Evolutionary conservation across 2,888 invertebrate species (phyloP), one percentile per base, ranked within the genome.

Genomic region (Spodoptera exigua): DNA sequence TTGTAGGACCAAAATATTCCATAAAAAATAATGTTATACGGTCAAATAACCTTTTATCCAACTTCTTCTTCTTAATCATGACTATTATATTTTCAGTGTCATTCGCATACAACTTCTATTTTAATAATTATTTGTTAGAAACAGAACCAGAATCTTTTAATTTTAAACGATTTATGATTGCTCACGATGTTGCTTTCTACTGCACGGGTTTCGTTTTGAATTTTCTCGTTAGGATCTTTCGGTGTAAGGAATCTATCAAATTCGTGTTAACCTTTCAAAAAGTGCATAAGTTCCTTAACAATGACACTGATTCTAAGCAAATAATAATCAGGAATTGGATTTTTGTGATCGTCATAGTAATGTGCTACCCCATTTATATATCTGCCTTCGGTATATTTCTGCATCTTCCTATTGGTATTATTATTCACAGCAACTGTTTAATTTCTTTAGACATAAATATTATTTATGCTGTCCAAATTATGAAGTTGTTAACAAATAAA

Each of bases 201-300:
- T 44, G 4, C 17, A 3, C 17, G 1, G 64, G 64, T 0, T 56
- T 37, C 5, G 11, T 0, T 12, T 35, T 49, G 2, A 69, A 65
- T 45, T 61, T 39, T 11, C 3, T 57, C 0, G 1, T 12, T 1
- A 10, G 36, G 0, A 18, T 69, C 2, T 0, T 16, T 7, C 36
- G 53, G n/a, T 36, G 13, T 0, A 27, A 54, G n/a, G 37, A 37
- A 0, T 57, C 39, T 1, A 21, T 68, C 0, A 14, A 48, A 3
- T 53, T 64, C 2, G 43, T 68, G 0, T 36, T 56, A 5, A 40
- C n/a, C 16, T 43, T 68, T n/a, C 64, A 71, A 60, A 54, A 40
- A 14, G 18, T 64, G 2, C 57, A 73, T 13, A 58, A 43, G 21
- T 21, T 61, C 9, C 18, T 68, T 1, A 56, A 53, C 10, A 17